phyloP scores from a whole-genome alignment of 2,888 invertebrate species.

The Agriopis aurantiaria region DNA sequence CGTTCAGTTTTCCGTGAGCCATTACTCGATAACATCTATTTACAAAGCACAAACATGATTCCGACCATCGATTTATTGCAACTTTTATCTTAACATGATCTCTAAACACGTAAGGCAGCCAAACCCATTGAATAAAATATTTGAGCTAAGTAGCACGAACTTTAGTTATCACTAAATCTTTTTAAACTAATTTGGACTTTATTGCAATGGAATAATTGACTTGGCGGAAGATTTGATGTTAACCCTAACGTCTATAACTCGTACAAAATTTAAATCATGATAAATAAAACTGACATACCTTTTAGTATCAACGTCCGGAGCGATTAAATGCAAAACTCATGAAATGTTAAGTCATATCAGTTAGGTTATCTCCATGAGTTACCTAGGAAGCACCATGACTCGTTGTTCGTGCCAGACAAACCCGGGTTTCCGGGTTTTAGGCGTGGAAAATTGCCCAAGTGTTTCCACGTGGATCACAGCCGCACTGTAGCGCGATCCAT shows the following conservation, averaged over 20 bases:
- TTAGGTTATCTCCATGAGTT: conserved; percentile 2
- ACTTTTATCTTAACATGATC: conserved; percentile 40
- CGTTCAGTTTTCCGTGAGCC: conserved; percentile 24
- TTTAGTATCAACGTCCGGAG: conserved; percentile 14
- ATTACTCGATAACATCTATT: conserved; percentile 38
- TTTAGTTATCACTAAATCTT: conserved; percentile 13
- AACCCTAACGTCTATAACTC: background rate
- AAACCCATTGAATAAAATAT: conserved; percentile 23
- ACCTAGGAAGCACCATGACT: conserved; percentile 4
- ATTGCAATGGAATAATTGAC: conserved; percentile 5
- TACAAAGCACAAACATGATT: conserved; percentile 28
- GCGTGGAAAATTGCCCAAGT: no score
- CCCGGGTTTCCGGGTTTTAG: no score
- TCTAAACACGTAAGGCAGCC: conserved; percentile 35
- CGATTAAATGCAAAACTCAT: conserved; percentile 5
- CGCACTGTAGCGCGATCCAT: no score
- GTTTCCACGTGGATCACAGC: no score
- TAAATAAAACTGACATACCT: conserved; percentile 20
- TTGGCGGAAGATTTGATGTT: background rate
- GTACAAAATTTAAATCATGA: background rate
- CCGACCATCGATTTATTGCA: conserved; percentile 34
- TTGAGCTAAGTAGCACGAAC: conserved; percentile 23
- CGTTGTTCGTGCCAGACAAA: no score
- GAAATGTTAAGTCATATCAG: conserved; percentile 7
- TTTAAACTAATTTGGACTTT: conserved; percentile 1